Evolutionary conservation across 2,113 vertebrate genomes (phyloP), one percentile per base, ranked within the genome.

Genomic region (Eulemur rufifrons): DNA sequence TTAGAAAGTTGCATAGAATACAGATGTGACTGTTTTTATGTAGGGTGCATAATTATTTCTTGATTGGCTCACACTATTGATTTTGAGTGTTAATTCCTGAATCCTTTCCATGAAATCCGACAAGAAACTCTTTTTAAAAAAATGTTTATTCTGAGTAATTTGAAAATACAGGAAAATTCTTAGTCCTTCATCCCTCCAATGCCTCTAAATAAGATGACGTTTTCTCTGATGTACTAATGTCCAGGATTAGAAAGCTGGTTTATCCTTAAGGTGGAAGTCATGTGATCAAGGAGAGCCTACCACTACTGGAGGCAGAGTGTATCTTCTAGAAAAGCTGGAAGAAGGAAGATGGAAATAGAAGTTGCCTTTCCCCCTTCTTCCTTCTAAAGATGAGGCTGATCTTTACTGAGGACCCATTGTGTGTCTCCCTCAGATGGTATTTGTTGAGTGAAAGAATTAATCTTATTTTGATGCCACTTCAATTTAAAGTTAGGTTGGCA

Each of bases 391-490:
- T 34, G 32, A 9, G 18, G 14, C 8, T 83, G 45, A 76, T 94
- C 45, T 50, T 73, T 63, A 54, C 15, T 66, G 32, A 39, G 34
- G 34, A 39, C 32, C n/a, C 17, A 69, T 21, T 52, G 23, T 86
- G 71, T 56, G 27, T 77, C 61, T 92, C 20, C 37, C 29, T 78
- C 50, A 90, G 68, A 87, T 50, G 74, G 1, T 94, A 47, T 18
- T 86, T 90, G 54, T 78, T 84, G 56, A 84, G 61, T 66, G 76
- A 71, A 93, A 64, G 27, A 93, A 89, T 54, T 64, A 59, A 56
- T 66, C 66, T 71, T 95, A 84, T 63, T 94, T 95, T 95, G 63
- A 80, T 93, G 39, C 12, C 59, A 61, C 27, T 54, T 91, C 25
- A 80, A 11, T 5, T 23, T 85, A 94, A 83, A 93, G 27, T n/a